Percentiles rank a stretch among this genome's conserved stretches.
Evolutionary conservation across 2,797 vertebrate genomes (phyloP).

Genomic region (Hypotaenidia okinawae): DNA sequence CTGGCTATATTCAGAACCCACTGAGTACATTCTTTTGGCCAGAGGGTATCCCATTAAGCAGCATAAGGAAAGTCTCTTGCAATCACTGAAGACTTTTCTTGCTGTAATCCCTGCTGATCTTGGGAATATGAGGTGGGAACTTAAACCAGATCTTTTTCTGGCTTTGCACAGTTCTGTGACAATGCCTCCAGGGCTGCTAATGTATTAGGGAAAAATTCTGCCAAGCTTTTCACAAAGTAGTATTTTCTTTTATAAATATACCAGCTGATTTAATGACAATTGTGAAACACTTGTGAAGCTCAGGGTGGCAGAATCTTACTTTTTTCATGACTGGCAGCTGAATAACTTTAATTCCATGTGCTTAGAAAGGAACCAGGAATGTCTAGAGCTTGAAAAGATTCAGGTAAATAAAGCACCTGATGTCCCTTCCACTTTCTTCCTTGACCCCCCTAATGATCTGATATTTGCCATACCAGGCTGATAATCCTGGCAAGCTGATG

Average conservation of each 20-base stretch:
- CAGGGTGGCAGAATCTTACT: not conserved
- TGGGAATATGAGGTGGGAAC: not conserved
- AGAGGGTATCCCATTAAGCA: not conserved
- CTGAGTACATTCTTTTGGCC: slow-evolving; percentile 1
- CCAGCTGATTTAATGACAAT: slow-evolving; percentile 11
- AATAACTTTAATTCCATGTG: slow-evolving; percentile 6
- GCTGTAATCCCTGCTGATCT: slow-evolving; percentile 21
- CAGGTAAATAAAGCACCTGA: not conserved
- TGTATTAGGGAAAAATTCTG: slow-evolving; percentile 20
- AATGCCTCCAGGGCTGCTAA: slow-evolving; percentile 3
- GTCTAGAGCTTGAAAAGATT: not conserved
- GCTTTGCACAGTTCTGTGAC: not conserved
- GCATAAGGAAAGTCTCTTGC: slow-evolving; percentile 29
- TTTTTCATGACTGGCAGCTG: not conserved
- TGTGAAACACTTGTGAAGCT: slow-evolving; percentile 12
- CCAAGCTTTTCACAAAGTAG: not conserved
- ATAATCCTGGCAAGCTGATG: not conserved
- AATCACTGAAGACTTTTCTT: not conserved
- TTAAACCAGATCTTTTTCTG: slow-evolving; percentile 5
- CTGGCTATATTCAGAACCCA: not conserved
- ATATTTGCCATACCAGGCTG: not conserved
- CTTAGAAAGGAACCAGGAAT: not conserved
- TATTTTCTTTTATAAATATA: slow-evolving; percentile 6
- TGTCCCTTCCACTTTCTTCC: not conserved
- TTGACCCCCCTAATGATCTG: not conserved